Evolutionary conservation across 2,113 vertebrate genomes (phyloP).

Genomic region (Gracilinanus agilis): DNA sequence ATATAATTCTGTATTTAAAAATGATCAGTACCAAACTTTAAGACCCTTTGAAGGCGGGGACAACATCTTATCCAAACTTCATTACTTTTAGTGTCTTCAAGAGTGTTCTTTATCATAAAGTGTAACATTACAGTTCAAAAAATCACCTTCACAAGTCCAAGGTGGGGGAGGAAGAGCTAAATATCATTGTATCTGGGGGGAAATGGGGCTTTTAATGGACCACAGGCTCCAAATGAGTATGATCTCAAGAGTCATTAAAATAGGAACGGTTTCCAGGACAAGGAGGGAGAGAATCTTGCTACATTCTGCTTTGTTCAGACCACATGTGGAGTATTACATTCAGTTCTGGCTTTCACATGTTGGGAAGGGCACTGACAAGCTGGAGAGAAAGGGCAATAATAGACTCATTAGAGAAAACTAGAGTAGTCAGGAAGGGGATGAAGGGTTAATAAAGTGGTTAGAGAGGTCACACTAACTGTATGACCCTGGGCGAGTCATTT

Average conservation of each 20-base stretch:
- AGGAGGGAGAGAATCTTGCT: neutral
- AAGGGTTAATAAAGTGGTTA: neutral
- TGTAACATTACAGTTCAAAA: neutral
- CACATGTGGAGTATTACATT: neutral
- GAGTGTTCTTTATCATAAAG: neutral
- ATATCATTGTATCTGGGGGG: neutral
- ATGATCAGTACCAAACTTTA: neutral
- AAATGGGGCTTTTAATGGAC: neutral
- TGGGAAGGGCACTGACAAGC: neutral
- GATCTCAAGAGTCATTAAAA: neutral
- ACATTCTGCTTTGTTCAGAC: neutral
- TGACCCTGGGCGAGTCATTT: neutral
- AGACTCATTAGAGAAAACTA: neutral
- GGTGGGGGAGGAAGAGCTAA: neutral
- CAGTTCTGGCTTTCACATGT: neutral
- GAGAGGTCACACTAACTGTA: neutral
- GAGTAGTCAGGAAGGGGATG: neutral
- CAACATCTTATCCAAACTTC: neutral
- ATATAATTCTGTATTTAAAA: neutral
- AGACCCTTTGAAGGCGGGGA: neutral
- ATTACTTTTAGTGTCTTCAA: neutral
- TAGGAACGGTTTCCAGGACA: neutral
- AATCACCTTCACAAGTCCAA: neutral
- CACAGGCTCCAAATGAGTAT: neutral
- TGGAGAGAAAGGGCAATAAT: neutral